Evolutionary conservation across 35 echinoderm and acorn worm genomes (phyloP).

Genomic region (Hemicentrotus pulcherrimus): DNA sequence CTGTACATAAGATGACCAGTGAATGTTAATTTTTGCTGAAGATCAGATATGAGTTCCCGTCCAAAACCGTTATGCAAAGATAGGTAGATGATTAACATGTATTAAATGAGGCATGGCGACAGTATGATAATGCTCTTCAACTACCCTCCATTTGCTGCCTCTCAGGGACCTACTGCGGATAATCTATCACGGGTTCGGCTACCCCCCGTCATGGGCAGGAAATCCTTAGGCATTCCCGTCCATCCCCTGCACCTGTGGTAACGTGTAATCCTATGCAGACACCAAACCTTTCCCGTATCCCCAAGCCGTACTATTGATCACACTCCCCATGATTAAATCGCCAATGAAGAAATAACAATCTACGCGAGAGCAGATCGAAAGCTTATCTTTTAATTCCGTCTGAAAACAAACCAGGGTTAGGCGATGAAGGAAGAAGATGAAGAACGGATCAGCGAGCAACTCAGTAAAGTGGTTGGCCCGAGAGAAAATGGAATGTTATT

Average conservation of each 20-base stretch:
- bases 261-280: slow-evolving; percentile 1
- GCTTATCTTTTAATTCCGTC: background rate
- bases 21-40: no score
- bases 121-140: no score
- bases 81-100: no score
- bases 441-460: background rate
- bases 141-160: no score
- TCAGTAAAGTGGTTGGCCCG: background rate
- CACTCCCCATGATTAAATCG: background rate
- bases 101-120: no score
- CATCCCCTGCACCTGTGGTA: background rate
- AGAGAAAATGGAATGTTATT: slow-evolving; percentile 11
- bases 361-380: background rate
- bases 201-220: background rate
- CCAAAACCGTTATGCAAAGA: no score
- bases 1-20: no score
- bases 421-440: background rate
- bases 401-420: background rate
- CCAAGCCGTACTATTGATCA: background rate
- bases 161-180: background rate
- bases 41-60: no score
- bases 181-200: background rate
- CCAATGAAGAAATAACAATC: slow-evolving; percentile 2
- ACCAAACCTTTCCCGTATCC: background rate
- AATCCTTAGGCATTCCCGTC: background rate